Base-by-base conservation (phyloP, 2,888 invertebrate genomes). In the Agrilus cyanescens region DNA sequence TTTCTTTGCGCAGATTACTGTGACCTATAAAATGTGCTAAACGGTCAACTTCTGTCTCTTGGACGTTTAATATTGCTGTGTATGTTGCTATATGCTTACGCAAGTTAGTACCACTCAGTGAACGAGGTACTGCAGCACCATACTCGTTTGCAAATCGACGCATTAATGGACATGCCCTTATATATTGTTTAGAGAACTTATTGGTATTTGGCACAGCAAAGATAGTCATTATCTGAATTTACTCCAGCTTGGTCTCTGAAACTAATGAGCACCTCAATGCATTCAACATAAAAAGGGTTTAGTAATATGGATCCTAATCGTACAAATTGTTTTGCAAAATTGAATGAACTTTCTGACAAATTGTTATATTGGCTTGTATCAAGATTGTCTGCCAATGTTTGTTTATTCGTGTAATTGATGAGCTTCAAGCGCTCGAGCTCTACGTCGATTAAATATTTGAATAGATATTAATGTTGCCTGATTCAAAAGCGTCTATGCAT, bases 81-180 rank as follows among this genome's bases (percentile, higher is more conserved):
- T 48, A 50, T 4, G 55, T 54, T 1, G 55, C 56, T 16, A 54
- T 52, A 39, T 56, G 55, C 43, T 54, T 57, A n/a, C 53, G 43
- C 6, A 54, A 38, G 8, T 34, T 41, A 6, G 55, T 55, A 16
- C 50, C 52, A 13, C 50, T 46, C 15, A 57, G 46, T 12, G 49
- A 39, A 32, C 37, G 29, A 6, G 53, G 56, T 18, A 50, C 25
- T 18, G 32, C 32, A 8, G 56, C 56, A 2, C 52, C 53, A 49
- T 56, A 58, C n/a, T 42, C 30, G 7, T 7, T 15, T 2, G 58
- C 46, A 42, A 46, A 53, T 32, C 48, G 38, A 14, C 54, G 37
- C 31, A 57, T 39, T 33, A 57, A 37, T 29, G 42, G 38, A 40
- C 53, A 56, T 10, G 58, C 55, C 18, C 48, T 37, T 10, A 56